Evolutionary conservation across 2,113 vertebrate genomes (phyloP), one percentile per base, ranked within the genome.

Genomic region (Aegotheles bennettii): DNA sequence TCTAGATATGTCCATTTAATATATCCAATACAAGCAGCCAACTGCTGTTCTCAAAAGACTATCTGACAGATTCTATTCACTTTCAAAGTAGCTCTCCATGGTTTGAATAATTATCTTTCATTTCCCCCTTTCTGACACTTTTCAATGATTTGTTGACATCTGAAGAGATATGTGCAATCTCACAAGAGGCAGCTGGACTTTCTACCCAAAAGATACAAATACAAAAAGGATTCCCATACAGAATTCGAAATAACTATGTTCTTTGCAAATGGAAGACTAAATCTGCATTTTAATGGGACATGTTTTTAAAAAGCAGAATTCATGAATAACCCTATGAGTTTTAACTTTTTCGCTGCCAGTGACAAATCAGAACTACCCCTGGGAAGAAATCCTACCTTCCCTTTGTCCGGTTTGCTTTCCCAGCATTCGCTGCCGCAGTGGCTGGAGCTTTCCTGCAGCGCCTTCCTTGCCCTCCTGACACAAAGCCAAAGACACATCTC

Each of bases 61-160:
- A 96, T 97, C 98, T 98, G 98, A 98, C 97, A 98, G 98, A 96
- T 97, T 95, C 98, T 98, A 98, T 98, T 98, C 97, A 98, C 97
- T 98, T 98, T 97, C 97, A 98, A 98, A 98, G 98, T 90, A 98
- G 97, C 97, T 97, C 97, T 97, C 97, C 95, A 95, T 48, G 96
- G 93, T 96, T 87, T 87, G 97, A 96, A 98, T 98, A 98, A 98
- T 98, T 97, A 97, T 97, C 97, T 97, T 97, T 97, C 98, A 96
- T 97, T 97, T 97, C 97, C 97, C 95, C 96, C 96, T 92, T 96
- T 97, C 98, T 97, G 98, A 98, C 97, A 97, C 97, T 96, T 97
- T 89, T 97, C 98, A 98, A 97, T 97, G 98, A 98, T 98, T 96
- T 97, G 97, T 97, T 97, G 98, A 97, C 97, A 98, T 98, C 97